phyloP scores from a whole-genome alignment of 37 sponge, comb jelly and placozoan genomes.

The Halichondria panicea region DNA sequence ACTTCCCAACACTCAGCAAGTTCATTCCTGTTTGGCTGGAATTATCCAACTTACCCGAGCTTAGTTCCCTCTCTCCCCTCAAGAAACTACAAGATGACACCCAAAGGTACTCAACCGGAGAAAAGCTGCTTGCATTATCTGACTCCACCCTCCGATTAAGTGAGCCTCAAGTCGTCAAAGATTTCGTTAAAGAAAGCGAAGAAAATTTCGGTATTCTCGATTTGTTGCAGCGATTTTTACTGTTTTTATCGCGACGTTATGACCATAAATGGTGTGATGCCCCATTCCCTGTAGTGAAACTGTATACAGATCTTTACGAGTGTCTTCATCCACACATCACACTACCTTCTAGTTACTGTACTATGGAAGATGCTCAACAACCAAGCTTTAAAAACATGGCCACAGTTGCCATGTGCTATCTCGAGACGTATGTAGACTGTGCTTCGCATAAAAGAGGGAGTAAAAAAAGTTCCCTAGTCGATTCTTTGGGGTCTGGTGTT shows the following conservation, averaged over 20 bases:
- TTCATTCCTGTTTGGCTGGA: constrained; percentile 43
- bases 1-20: constrained; percentile 42
- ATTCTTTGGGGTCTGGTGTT: not conserved
- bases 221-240: constrained; percentile 38
- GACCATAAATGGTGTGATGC: constrained; percentile 46
- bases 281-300: not conserved
- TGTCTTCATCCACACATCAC: constrained; percentile 41
- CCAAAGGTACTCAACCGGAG: constrained; percentile 12
- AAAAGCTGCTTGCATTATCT: not conserved
- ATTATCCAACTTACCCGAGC: not conserved
- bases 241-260: constrained; percentile 39
- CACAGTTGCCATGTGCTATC: constrained; percentile 44
- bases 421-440: constrained; percentile 22
- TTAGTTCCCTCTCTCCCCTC: constrained; percentile 31
- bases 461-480: not conserved
- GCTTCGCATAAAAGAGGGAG: not conserved
- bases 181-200: constrained; percentile 23
- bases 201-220: constrained; percentile 44
- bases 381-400: constrained; percentile 6
- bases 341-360: constrained; percentile 49
- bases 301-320: constrained; percentile 49
- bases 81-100: constrained; percentile 3
- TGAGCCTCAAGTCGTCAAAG: constrained; percentile 17
- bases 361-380: constrained; percentile 13
- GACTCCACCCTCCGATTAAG: constrained; percentile 16